Base-by-base conservation (phyloP, 1,140 invertebrate species). In the Palaemon carinicauda region DNA sequence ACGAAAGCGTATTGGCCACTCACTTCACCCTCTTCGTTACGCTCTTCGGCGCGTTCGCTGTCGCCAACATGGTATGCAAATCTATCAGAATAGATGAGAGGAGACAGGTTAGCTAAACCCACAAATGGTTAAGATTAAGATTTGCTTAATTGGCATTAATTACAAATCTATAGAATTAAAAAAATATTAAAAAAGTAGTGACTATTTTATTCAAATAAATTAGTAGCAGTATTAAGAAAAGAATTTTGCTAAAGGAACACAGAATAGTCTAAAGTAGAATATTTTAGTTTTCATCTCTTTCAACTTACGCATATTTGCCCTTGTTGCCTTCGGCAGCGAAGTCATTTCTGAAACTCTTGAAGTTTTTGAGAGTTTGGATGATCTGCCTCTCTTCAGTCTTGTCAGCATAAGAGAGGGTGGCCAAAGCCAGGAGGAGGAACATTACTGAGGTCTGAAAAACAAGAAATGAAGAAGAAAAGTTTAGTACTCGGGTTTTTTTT, bases 1-100 rank as follows among this genome's bases (percentile, higher is more conserved):
- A 91, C 90, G 90, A 92, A 92, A 73, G 90, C 90, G 87, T 92
- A 92, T 33, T 89, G 88, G 80, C 92, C 92, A 10, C 89, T 85
- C 9, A 92, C 91, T 65, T 90, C 90, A 19, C 92, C 92, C 52
- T 88, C 89, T 71, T 89, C 89, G 80, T 87, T 90, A 21, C 91
- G 83, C 27, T 86, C 82, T 41, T 89, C 88, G 4, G 73, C 75
- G 4, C 88, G 75, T 41, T 82, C 85, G 73, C 80, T 84, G 86
- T 89, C 86, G 27, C 86, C 86, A 10, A 88, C 86, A 83, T 89
- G 86, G 80, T 89, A 89, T 19, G 78, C 69, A 79, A 89, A 85
- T 24, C 88, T 89, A 80, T 9, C 51, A 53, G 21, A 33, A n/a
- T n/a, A n/a, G 19, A 50, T 29, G 19, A 21, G 10, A 33, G 79